Evolutionary conservation across 2,113 vertebrate genomes (phyloP).

Genomic region (Patagioenas fasciata): DNA sequence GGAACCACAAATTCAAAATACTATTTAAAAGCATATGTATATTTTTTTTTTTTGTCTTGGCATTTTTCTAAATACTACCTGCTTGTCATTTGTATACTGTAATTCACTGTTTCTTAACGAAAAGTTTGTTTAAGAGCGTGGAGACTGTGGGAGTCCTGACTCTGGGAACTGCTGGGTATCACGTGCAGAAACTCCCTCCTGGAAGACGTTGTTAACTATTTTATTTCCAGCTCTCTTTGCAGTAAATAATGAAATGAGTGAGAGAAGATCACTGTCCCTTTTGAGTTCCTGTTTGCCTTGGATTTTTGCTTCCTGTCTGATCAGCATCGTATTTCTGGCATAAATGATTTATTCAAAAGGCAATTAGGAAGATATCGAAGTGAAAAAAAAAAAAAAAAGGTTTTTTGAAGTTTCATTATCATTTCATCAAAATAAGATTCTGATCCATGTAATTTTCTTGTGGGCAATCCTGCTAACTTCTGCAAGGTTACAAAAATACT

Average conservation of each 20-base stretch:
- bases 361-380: not conserved
- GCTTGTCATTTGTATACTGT: not conserved
- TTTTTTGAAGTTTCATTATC: not conserved
- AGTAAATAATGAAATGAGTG: not conserved
- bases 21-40: not conserved
- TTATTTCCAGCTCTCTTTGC: not conserved
- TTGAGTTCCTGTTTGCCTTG: not conserved
- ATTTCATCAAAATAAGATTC: not conserved
- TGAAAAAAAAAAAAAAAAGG: not conserved
- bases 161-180: not conserved
- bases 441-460: not conserved
- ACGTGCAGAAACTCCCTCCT: not conserved
- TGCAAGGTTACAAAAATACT: not conserved
- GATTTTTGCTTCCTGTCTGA: not conserved
- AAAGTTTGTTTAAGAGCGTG: not conserved
- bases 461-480: not conserved
- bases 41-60: not conserved
- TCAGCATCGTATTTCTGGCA: not conserved
- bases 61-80: not conserved
- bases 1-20: not conserved
- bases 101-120: not conserved
- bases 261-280: not conserved
- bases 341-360: not conserved
- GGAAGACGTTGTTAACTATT: not conserved
- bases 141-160: not conserved